Evolutionary conservation across 2,797 vertebrate genomes (phyloP).

Genomic region (Characodon lateralis): DNA sequence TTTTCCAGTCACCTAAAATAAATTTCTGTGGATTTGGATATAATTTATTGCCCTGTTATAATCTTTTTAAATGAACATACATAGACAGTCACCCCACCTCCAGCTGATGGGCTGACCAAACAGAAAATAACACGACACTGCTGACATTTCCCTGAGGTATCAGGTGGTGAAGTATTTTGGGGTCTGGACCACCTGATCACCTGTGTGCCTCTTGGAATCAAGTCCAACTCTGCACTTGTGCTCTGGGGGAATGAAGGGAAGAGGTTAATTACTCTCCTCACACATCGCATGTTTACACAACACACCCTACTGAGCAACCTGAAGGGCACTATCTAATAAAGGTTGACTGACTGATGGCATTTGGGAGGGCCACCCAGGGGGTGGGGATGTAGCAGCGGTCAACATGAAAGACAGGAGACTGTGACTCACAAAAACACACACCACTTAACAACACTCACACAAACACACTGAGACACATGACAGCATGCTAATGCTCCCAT

Average conservation of each 20-base stretch:
- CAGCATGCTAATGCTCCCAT: not conserved
- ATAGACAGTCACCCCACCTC: slow-evolving; percentile 6
- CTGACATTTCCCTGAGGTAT: slow-evolving; percentile 17
- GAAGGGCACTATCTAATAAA: slow-evolving; percentile 29
- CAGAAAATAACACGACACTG: slow-evolving; percentile 3
- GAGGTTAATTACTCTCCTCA: slow-evolving; percentile 23
- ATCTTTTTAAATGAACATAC: not conserved
- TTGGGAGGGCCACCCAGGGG: slow-evolving; percentile 22
- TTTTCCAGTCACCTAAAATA: not conserved
- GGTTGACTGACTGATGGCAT: slow-evolving; percentile 48
- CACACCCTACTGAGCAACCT: slow-evolving; percentile 17
- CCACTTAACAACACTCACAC: not conserved
- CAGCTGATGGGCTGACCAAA: slow-evolving; percentile 4
- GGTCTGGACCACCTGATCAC: not conserved
- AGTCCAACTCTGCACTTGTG: not conserved
- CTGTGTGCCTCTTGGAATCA: not conserved
- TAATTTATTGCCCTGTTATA: not conserved
- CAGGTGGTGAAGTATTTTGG: slow-evolving; percentile 4
- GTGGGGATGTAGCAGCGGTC: slow-evolving; percentile 1
- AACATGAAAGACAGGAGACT: not conserved
- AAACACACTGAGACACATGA: not conserved
- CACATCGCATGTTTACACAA: slow-evolving; percentile 19
- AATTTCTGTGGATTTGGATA: not conserved
- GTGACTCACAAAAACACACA: slow-evolving; percentile 18
- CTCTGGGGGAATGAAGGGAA: not conserved